Evolutionary conservation across 2,797 vertebrate species (phyloP).

Genomic region (Acestrorhynchus altus): DNA sequence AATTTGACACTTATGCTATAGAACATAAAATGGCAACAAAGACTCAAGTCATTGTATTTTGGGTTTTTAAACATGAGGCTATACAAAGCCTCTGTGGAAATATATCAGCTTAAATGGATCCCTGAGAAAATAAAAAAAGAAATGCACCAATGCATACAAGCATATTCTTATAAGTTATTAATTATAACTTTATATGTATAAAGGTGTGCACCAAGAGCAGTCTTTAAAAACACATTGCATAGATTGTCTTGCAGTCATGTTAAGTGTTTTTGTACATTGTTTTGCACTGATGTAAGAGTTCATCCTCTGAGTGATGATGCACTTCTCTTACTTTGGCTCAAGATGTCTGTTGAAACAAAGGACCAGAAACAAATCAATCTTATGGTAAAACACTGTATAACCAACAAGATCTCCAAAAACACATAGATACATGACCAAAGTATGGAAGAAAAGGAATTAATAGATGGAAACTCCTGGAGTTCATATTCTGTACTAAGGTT

Average conservation of each 20-base stretch:
- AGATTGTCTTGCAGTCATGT: background rate
- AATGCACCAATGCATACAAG: background rate
- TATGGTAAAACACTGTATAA: background rate
- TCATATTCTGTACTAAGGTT: too few species aligned
- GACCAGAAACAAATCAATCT: background rate
- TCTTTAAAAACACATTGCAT: background rate
- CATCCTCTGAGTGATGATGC: background rate
- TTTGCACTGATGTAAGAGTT: background rate
- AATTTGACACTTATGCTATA: background rate
- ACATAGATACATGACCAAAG: too few species aligned
- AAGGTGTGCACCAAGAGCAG: background rate
- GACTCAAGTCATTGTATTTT: background rate
- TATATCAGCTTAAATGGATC: background rate
- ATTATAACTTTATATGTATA: background rate
- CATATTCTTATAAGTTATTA: background rate
- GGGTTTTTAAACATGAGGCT: background rate
- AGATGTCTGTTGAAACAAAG: background rate
- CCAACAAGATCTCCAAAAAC: too few species aligned
- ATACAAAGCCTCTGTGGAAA: background rate
- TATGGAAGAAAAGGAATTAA: too few species aligned
- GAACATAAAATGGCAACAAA: background rate
- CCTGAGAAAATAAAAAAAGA: constrained; percentile 12
- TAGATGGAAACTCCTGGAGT: too few species aligned
- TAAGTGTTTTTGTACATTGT: background rate
- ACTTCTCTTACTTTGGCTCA: constrained; percentile 4